Evolutionary conservation across 2,888 invertebrate species (phyloP).

Genomic region (Mimas tiliae): DNA sequence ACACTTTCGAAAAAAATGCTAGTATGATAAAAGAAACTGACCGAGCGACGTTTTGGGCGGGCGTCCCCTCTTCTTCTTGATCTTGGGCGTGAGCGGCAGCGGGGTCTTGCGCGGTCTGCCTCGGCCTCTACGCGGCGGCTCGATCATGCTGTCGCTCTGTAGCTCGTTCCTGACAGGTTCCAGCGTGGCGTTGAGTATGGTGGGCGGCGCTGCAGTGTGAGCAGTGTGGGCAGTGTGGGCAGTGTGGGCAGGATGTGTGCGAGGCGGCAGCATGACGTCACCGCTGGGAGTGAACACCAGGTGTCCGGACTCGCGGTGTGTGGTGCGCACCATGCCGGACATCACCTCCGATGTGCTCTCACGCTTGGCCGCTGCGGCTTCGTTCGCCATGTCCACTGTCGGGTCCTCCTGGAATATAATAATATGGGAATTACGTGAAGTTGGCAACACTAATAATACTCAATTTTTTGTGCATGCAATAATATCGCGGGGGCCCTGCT

Average conservation of each 20-base stretch:
- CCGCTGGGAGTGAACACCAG: slow-evolving; percentile 78
- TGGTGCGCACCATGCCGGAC: slow-evolving; percentile 81
- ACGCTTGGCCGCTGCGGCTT: slow-evolving; percentile 55
- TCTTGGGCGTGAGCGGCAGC: slow-evolving; percentile 73
- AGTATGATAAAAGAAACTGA: slow-evolving; percentile 53
- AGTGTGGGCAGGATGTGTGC: slow-evolving; percentile 54
- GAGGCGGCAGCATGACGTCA: slow-evolving; percentile 78
- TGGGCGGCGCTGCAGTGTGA: slow-evolving; percentile 69
- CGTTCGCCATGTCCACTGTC: slow-evolving; percentile 75
- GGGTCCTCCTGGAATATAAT: slow-evolving; percentile 73
- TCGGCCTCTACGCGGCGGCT: slow-evolving; percentile 72
- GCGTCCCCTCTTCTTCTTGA: slow-evolving; percentile 76
- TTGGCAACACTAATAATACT: too few species aligned
- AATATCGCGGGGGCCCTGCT: too few species aligned
- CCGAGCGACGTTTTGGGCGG: slow-evolving; percentile 81
- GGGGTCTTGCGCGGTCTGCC: slow-evolving; percentile 84
- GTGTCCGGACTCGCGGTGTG: slow-evolving; percentile 78
- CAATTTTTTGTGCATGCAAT: too few species aligned
- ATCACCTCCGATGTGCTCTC: slow-evolving; percentile 74
- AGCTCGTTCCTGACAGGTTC: slow-evolving; percentile 56
- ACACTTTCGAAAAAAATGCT: too few species aligned
- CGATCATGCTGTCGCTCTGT: slow-evolving; percentile 47
- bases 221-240: slow-evolving; percentile 59
- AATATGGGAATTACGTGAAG: too few species aligned
- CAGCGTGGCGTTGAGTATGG: slow-evolving; percentile 74